Conservation (phyloP, 2,797 vertebrate species). For the Sphenopsis melanotis region DNA sequence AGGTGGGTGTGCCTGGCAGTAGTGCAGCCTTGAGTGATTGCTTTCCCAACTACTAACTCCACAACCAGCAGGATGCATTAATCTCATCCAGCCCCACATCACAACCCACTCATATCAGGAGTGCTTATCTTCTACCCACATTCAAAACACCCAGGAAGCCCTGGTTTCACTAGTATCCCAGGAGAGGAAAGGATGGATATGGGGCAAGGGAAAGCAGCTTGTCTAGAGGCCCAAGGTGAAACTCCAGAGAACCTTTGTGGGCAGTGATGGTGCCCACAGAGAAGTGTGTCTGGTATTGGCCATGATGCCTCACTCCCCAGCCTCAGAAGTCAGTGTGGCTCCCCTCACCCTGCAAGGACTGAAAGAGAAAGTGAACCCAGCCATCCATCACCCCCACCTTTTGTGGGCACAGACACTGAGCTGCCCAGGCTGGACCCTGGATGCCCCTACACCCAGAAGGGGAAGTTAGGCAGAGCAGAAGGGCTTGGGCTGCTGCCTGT, state of each 20-base stretch:
- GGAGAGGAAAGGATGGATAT: not conserved
- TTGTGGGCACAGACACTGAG: not conserved
- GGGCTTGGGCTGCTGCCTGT: not conserved
- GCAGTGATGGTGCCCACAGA: not conserved
- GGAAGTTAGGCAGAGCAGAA: rapidly evolving
- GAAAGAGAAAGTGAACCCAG: not conserved
- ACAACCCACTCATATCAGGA: not conserved
- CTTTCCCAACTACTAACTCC: not conserved
- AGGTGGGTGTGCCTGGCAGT: not conserved
- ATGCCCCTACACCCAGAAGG: rapidly evolving
- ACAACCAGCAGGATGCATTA: not conserved
- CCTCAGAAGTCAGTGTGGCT: not conserved
- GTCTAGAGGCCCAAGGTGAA: not conserved
- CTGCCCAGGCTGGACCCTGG: not conserved
- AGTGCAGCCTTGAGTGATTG: not conserved
- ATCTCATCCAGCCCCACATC: not conserved
- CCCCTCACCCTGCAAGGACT: not conserved
- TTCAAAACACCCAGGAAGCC: not conserved
- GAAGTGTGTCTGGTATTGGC: not conserved
- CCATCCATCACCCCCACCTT: not conserved
- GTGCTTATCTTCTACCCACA: not conserved
- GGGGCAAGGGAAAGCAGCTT: not conserved
- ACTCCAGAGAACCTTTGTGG: not conserved
- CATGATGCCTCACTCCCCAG: not conserved
- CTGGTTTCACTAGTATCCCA: slow-evolving; percentile 27